Percentiles rank a stretch among this genome's conserved stretches.
These are phyloP conservation scores for Oreohelix idahoensis DNA, from an alignment of 1,140 invertebrate genomes.

Conservation along the genomic window DNA sequence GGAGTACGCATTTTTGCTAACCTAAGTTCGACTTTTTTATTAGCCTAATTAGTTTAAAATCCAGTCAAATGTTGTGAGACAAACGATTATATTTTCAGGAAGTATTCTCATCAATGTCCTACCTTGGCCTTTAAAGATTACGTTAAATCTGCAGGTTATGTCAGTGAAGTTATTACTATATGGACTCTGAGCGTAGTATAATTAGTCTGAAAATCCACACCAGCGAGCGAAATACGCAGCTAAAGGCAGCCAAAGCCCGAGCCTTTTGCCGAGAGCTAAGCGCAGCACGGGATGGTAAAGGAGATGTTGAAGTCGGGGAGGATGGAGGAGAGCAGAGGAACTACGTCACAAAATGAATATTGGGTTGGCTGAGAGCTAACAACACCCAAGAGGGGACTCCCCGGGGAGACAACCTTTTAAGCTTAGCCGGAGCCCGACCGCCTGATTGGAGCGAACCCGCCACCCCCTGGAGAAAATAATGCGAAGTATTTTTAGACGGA, in stretches of 20 bases:
- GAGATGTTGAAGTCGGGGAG: constrained; percentile 22
- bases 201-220: background rate
- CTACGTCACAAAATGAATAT: constrained; percentile 66
- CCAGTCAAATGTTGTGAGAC: too few species aligned
- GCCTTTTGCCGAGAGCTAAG: constrained; percentile 28
- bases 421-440: constrained; percentile 43
- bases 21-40: too few species aligned
- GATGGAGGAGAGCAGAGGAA: constrained; percentile 3
- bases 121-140: background rate
- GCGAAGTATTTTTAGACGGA: constrained; percentile 38
- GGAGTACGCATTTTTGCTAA: too few species aligned
- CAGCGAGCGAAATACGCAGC: constrained; percentile 4
- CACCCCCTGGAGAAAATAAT: constrained; percentile 46
- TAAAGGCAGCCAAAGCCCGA: background rate
- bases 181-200: background rate
- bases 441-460: constrained; percentile 50
- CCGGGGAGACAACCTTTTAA: constrained; percentile 54
- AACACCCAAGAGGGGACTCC: constrained; percentile 58
- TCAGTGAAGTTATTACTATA: background rate
- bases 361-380: constrained; percentile 62
- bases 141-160: background rate
- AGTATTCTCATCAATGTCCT: background rate
- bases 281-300: constrained; percentile 50
- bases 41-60: too few species aligned
- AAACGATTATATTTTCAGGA: background rate